phyloP scores from a whole-genome alignment of 2,797 vertebrate genomes.

The Aulostomus chinensis region DNA sequence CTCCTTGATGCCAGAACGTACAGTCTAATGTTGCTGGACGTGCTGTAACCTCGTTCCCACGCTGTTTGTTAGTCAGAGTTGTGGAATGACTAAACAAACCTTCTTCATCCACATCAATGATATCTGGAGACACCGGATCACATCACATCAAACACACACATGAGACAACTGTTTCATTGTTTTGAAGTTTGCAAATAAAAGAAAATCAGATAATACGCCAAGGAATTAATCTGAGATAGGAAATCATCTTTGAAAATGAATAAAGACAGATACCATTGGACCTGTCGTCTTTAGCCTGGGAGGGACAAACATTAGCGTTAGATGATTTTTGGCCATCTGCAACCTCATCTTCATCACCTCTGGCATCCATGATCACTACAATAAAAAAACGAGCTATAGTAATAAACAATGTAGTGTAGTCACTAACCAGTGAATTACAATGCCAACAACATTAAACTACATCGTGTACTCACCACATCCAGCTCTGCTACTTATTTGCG shows the following conservation, averaged over 20 bases:
- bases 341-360: conserved; percentile 50
- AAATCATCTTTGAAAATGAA: neutral
- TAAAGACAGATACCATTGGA: conserved; percentile 35
- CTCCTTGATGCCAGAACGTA: conserved; percentile 67
- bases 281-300: conserved; percentile 38
- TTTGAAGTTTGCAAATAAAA: neutral
- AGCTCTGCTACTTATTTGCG: conserved; percentile 31
- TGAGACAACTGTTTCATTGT: neutral
- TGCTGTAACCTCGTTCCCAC: conserved; percentile 91
- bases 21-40: conserved; percentile 92
- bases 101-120: conserved; percentile 66
- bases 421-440: neutral
- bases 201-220: neutral
- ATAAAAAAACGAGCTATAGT: conserved; percentile 1
- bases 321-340: conserved; percentile 36
- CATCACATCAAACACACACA: conserved; percentile 10
- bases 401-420: neutral
- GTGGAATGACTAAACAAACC: conserved; percentile 84
- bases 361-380: conserved; percentile 63
- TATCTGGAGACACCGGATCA: conserved; percentile 50
- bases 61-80: conserved; percentile 94
- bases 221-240: neutral
- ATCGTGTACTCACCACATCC: conserved; percentile 44
- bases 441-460: neutral
- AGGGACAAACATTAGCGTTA: conserved; percentile 5